Base-by-base conservation (phyloP, 1,140 invertebrate genomes). In the Wasmannia auropunctata region DNA sequence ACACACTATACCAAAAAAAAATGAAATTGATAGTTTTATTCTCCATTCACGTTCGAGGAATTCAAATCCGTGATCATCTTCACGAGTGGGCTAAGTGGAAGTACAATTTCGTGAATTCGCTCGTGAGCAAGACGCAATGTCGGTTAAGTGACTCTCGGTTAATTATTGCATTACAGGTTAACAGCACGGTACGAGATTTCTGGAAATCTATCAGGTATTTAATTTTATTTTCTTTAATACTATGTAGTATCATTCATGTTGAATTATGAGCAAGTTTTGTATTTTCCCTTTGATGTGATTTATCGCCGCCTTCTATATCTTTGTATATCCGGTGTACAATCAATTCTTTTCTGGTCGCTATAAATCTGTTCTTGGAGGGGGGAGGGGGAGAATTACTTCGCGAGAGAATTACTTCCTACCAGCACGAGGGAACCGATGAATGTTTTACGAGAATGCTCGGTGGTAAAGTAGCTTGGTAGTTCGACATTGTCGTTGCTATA, bases 401-500 rank as follows among this genome's bases (percentile, higher is more conserved):
- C 49, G 49, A 6, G 19, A 19, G 25, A 58, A 83, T 74, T 46
- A 72, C 51, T 83, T 74, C 14, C n/a, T 60, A 34, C 65, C 43
- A 43, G 37, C 25, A 49, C 79, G 19, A 43, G 0, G 22, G 67
- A 14, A 8, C 19, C 79, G 67, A 19, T 40, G 37, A 72, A 83
- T 74, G n/a, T 74, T 83, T 72, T 72, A 81, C 51, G 69, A 60
- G 37, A 19, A 74, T 60, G 54, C 79, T 58, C 37, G 25, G 4
- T 28, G 28, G 31, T 76, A 62, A 76, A 85, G 56, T 65, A 77
- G 81, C 58, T 34, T n/a, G 22, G 34, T 63, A 77, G 40, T 75
- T 84, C 31, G 58, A 67, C 40, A 40, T 70, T 22, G 34, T 81
- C 34, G 37, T 22, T n/a, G 25, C 1, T 37, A 37, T 62, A 43